phyloP scores from a whole-genome alignment of 2,113 vertebrate species.

The Garra rufa region DNA sequence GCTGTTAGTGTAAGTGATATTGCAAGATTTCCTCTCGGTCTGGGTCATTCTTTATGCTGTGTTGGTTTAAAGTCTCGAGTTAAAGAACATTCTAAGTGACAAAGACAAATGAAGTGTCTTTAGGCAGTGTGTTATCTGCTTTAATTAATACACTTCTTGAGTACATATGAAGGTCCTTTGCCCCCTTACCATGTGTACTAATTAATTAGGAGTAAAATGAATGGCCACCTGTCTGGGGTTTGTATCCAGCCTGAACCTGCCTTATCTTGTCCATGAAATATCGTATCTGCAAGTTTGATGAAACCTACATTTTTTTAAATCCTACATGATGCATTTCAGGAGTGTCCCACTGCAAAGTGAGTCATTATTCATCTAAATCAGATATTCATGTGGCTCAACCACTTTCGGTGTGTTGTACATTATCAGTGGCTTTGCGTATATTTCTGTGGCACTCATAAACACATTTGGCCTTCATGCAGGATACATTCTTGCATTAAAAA shows the following conservation, averaged over 20 bases:
- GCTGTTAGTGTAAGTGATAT: not conserved
- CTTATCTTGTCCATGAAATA: constrained; percentile 32
- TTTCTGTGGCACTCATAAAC: not conserved
- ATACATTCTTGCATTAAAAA: not conserved
- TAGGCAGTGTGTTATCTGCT: constrained; percentile 10
- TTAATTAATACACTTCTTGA: constrained; percentile 38
- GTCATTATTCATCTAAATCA: constrained; percentile 21
- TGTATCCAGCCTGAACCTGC: constrained; percentile 14
- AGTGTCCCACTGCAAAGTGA: not conserved
- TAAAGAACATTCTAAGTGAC: constrained; percentile 13
- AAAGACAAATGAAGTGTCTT: constrained; percentile 31
- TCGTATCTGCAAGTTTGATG: constrained; percentile 46
- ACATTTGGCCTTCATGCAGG: not conserved
- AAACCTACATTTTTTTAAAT: not conserved
- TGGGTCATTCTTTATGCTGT: constrained; percentile 1
- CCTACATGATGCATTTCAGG: not conserved
- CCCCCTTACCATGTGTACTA: constrained; percentile 9
- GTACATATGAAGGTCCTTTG: constrained; percentile 37
- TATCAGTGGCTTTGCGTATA: not conserved
- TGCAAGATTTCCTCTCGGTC: not conserved
- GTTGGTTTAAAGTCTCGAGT: constrained; percentile 9
- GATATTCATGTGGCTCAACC: not conserved
- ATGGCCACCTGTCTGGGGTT: constrained; percentile 36
- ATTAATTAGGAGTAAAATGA: constrained; percentile 34
- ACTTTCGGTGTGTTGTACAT: not conserved